Evolutionary conservation across 2,797 vertebrate genomes (phyloP).

Genomic region (Notolabrus celidotus): DNA sequence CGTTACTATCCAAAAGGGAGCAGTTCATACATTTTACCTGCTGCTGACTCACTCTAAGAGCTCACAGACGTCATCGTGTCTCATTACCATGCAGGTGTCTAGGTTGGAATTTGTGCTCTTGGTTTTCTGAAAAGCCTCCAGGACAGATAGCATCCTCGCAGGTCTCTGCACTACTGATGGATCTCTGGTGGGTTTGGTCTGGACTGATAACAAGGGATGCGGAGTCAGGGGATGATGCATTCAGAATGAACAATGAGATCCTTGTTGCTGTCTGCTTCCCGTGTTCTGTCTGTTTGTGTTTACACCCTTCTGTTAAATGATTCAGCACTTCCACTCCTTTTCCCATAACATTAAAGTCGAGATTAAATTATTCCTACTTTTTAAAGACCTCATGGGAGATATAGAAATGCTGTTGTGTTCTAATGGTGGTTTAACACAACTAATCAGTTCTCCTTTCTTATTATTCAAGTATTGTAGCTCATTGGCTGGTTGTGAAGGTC

Average conservation of each 20-base stretch:
- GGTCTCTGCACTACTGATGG: conserved; percentile 19
- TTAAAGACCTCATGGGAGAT: neutral
- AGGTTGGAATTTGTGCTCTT: conserved; percentile 24
- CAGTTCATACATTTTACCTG: conserved; percentile 26
- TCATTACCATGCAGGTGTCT: conserved; percentile 52
- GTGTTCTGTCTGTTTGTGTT: neutral
- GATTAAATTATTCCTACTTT: neutral
- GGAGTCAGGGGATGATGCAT: conserved; percentile 15
- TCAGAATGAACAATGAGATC: conserved; percentile 29
- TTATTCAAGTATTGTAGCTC: conserved; percentile 17
- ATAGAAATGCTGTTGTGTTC: neutral
- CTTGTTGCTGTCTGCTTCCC: conserved; percentile 17
- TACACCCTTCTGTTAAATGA: conserved; percentile 10
- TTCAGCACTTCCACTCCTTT: neutral
- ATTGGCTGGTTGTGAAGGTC: conserved; percentile 27
- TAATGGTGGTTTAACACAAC: neutral
- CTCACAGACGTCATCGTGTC: conserved; percentile 36
- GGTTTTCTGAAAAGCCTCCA: conserved; percentile 13
- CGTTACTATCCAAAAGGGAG: neutral
- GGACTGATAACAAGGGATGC: conserved; percentile 20
- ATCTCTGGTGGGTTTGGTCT: conserved; percentile 38
- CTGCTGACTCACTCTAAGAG: conserved; percentile 59
- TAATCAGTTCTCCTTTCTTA: conserved; percentile 1
- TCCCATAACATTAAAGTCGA: neutral
- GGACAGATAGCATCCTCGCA: conserved; percentile 13